These are phyloP conservation scores for Cydia fagiglandana DNA, from an alignment of 1,140 invertebrate species.

Conservation along the genomic window DNA sequence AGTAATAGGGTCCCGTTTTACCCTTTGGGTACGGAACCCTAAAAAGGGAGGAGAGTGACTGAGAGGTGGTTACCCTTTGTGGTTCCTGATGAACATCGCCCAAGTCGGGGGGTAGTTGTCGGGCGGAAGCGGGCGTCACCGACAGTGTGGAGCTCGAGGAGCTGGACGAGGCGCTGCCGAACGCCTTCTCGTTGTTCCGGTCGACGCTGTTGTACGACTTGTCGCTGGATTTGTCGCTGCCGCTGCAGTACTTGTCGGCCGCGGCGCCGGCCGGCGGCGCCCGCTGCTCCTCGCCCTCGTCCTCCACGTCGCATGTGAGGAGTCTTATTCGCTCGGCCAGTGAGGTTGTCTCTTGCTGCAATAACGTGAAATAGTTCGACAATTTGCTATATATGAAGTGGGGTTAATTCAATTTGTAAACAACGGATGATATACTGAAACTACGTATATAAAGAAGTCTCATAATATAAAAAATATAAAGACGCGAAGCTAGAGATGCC, in stretches of 20 bases:
- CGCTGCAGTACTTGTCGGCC: conserved; percentile 68
- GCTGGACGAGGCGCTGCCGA: conserved; percentile 68
- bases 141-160: conserved; percentile 67
- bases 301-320: conserved; percentile 89
- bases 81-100: conserved; percentile 69
- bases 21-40: too few relatives aligned
- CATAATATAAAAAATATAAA: too few relatives aligned
- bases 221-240: conserved; percentile 64
- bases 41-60: too few relatives aligned
- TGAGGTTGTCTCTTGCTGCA: conserved; percentile 83
- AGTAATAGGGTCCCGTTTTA: too few relatives aligned
- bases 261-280: conserved; percentile 78
- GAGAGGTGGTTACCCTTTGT: conserved; percentile 31
- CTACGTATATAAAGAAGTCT: too few relatives aligned
- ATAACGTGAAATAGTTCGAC: neutral
- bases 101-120: conserved; percentile 65
- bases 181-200: conserved; percentile 70
- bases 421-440: too few relatives aligned
- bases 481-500: too few relatives aligned
- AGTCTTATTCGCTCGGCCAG: conserved; percentile 89
- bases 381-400: too few relatives aligned
- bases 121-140: conserved; percentile 49
- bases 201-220: conserved; percentile 66
- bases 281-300: conserved; percentile 78
- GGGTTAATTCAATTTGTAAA: too few relatives aligned